Evolutionary conservation across 2,113 vertebrate species (phyloP).

Genomic region (Sterrhoptilus dennistouni): DNA sequence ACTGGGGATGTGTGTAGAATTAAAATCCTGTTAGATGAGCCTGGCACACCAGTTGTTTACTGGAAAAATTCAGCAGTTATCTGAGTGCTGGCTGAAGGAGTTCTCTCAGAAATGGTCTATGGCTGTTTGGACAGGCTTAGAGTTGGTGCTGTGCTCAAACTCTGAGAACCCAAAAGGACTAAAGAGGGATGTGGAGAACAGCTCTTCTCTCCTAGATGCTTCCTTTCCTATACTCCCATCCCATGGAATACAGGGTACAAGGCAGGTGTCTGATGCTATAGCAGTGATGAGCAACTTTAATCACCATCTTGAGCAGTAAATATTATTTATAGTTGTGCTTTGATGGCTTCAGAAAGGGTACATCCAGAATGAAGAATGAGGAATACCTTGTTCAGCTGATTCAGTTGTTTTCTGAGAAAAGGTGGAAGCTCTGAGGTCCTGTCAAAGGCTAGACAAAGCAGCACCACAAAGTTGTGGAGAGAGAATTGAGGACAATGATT

Average conservation of each 20-base stretch:
- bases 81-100: neutral
- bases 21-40: neutral
- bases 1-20: neutral
- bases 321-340: neutral
- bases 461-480: neutral
- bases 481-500: neutral
- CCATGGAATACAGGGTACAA: neutral
- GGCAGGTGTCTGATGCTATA: neutral
- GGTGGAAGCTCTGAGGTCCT: neutral
- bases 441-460: neutral
- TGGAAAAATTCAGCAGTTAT: neutral
- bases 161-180: neutral
- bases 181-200: neutral
- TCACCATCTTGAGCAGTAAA: neutral
- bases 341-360: neutral
- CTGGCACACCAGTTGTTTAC: neutral
- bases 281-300: neutral
- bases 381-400: neutral
- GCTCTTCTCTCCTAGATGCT: neutral
- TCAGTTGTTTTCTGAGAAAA: neutral
- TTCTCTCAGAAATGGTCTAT: neutral
- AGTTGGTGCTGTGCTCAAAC: neutral
- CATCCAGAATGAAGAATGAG: neutral
- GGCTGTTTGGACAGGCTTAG: neutral
- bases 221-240: neutral